Percentiles rank a stretch among this genome's conserved stretches.
phyloP scores from a whole-genome alignment of 2,113 vertebrate genomes.

The Oreochromis tanganicae region DNA sequence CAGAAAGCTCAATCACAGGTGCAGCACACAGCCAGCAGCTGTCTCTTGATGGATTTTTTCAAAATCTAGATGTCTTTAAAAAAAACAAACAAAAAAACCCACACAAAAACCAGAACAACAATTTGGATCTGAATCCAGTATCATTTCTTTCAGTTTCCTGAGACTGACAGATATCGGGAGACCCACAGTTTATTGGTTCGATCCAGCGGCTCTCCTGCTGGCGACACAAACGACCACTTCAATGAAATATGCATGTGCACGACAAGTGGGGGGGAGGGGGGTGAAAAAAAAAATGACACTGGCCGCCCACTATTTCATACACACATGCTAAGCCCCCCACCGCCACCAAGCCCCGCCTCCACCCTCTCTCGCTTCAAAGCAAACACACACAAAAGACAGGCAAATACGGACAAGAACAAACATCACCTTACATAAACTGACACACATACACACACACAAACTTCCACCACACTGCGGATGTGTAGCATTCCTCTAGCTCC shows the following conservation, averaged over 20 bases:
- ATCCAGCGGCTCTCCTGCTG: background rate
- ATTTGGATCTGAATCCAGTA: background rate
- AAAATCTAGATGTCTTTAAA: background rate
- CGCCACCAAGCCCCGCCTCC: background rate
- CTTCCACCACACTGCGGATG: conserved; percentile 34
- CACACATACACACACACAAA: conserved; percentile 3
- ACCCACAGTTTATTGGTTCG: background rate
- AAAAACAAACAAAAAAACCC: background rate
- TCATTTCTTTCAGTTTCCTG: background rate
- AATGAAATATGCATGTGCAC: conserved; percentile 52
- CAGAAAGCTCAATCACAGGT: conserved; percentile 27
- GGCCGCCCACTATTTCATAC: conserved; percentile 22
- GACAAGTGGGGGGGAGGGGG: background rate
- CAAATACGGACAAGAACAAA: conserved; percentile 17
- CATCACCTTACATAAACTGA: background rate
- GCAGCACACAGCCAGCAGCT: conserved; percentile 16
- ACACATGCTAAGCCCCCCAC: background rate
- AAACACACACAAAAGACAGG: conserved; percentile 41
- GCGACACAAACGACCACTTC: conserved; percentile 35
- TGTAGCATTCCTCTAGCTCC: conserved; percentile 58
- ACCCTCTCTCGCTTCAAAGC: background rate
- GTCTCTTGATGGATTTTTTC: background rate
- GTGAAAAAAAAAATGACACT: conserved; percentile 24
- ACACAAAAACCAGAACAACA: background rate
- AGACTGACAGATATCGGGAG: background rate